phyloP scores from a whole-genome alignment of 2,797 vertebrate genomes.

The Tragopan temminckii region DNA sequence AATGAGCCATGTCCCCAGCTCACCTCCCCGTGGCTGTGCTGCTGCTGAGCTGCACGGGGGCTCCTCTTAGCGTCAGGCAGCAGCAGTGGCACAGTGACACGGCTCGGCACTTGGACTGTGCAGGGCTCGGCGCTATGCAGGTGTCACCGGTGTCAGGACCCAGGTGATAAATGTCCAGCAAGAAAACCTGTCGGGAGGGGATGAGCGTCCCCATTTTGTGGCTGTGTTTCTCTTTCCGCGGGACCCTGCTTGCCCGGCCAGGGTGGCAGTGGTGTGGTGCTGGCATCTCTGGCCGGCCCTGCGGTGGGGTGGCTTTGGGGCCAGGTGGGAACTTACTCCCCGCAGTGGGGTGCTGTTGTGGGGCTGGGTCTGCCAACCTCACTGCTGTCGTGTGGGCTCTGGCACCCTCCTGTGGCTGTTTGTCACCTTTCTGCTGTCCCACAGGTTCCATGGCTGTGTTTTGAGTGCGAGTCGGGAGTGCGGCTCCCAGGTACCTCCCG shows the following conservation, averaged over 20 bases:
- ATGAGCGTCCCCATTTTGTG: not conserved
- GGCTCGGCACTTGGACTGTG: not conserved
- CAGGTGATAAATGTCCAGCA: not conserved
- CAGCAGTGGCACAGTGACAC: not conserved
- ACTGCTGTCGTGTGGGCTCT: conserved; percentile 32
- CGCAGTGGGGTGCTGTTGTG: accelerated
- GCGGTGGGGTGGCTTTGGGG: not conserved
- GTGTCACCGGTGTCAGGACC: not conserved
- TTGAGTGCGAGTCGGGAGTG: not conserved
- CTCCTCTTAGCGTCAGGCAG: conserved; percentile 57
- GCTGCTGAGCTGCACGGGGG: not conserved
- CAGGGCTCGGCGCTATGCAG: not conserved
- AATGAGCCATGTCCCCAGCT: conserved; percentile 28
- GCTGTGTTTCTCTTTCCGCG: not conserved
- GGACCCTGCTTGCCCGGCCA: not conserved
- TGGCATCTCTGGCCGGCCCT: not conserved
- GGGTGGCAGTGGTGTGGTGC: not conserved
- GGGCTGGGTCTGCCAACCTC: not conserved
- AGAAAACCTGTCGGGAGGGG: not conserved
- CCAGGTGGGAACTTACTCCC: not conserved
- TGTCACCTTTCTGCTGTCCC: not conserved
- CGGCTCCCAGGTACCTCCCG: not conserved
- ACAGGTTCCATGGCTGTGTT: not conserved
- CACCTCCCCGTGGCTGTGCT: not conserved
- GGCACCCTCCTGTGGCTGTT: conserved; percentile 75